These are phyloP conservation scores for Macropus fuliginosus DNA, from an alignment of 2,797 vertebrate species.

Conservation along the genomic window DNA sequence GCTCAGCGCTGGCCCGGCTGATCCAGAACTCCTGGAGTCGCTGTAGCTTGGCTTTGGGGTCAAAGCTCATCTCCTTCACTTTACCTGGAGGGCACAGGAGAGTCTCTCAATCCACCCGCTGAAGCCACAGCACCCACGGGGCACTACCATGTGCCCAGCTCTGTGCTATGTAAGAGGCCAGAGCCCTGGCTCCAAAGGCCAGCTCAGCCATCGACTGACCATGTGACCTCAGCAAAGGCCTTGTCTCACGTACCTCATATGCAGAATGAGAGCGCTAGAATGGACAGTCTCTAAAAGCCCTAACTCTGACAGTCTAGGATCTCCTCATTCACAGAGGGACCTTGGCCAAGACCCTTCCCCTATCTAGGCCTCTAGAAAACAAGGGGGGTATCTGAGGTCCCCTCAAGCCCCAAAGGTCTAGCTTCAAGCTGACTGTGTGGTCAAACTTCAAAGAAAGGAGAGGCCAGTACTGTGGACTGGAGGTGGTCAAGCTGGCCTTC, in stretches of 20 bases:
- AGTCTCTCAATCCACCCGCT: rapidly evolving
- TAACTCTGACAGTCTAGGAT: background rate
- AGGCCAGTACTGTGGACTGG: background rate
- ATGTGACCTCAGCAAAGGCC: background rate
- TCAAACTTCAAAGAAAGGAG: background rate
- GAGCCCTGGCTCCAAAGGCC: background rate
- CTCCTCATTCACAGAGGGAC: background rate
- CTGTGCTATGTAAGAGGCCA: too few relatives aligned
- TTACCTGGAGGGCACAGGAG: slow-evolving; percentile 86
- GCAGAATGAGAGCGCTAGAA: too few relatives aligned
- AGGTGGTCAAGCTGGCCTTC: background rate
- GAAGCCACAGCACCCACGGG: rapidly evolving
- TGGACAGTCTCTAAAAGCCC: background rate
- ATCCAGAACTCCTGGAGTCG: slow-evolving; percentile 98
- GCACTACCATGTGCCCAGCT: rapidly evolving
- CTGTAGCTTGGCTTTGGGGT: slow-evolving; percentile 94
- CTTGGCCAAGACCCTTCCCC: background rate
- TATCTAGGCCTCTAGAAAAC: background rate
- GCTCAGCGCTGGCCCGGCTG: slow-evolving; percentile 95
- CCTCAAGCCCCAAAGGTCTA: background rate
- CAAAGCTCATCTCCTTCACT: slow-evolving; percentile 97
- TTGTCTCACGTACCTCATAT: too few relatives aligned
- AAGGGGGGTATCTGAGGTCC: background rate
- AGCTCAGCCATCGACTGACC: background rate
- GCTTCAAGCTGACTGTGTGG: background rate